Evolutionary conservation across 2,113 vertebrate species (phyloP).

Genomic region (Nematolebias whitei): DNA sequence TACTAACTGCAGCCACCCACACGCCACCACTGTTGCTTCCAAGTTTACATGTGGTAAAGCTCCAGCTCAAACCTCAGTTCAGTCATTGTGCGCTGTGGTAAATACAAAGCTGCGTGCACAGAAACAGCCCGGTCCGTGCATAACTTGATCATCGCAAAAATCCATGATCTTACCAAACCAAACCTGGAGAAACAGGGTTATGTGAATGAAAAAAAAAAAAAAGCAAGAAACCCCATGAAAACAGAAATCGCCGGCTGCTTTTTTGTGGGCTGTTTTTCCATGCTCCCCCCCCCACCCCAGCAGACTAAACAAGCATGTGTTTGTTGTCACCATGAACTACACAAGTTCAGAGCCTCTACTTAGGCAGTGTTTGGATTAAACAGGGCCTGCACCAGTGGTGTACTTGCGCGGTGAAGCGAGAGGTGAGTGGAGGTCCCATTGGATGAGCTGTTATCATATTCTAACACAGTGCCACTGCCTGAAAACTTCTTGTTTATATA

Average conservation of each 20-base stretch:
- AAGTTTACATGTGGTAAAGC: constrained; percentile 38
- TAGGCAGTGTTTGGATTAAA: constrained; percentile 73
- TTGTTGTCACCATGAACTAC: constrained; percentile 72
- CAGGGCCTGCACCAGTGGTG: constrained; percentile 48
- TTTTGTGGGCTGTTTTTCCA: constrained; percentile 68
- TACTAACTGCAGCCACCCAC: constrained; percentile 28
- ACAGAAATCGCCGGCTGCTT: constrained; percentile 65
- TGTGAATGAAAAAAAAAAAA: constrained; percentile 29
- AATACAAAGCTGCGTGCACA: constrained; percentile 31
- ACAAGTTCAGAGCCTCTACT: constrained; percentile 71
- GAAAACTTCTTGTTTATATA: constrained; percentile 53
- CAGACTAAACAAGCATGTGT: constrained; percentile 75
- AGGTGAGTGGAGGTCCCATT: constrained; percentile 62
- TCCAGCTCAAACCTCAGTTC: constrained; percentile 36
- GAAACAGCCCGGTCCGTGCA: constrained; percentile 6
- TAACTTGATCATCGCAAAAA: constrained; percentile 40
- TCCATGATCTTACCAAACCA: constrained; percentile 24
- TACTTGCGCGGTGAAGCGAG: constrained; percentile 37
- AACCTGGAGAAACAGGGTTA: constrained; percentile 44
- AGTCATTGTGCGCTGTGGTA: constrained; percentile 27
- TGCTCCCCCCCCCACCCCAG: constrained; percentile 50
- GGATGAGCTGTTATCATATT: constrained; percentile 74
- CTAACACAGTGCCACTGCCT: constrained; percentile 58
- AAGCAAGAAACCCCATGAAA: constrained; percentile 38
- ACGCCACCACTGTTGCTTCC: constrained; percentile 9